A percentile compares a stretch with the other conserved stretches of the same genome.
These are phyloP conservation scores for Podabrus alpinus DNA, from an alignment of 2,888 invertebrate genomes.

Conservation along the genomic window DNA sequence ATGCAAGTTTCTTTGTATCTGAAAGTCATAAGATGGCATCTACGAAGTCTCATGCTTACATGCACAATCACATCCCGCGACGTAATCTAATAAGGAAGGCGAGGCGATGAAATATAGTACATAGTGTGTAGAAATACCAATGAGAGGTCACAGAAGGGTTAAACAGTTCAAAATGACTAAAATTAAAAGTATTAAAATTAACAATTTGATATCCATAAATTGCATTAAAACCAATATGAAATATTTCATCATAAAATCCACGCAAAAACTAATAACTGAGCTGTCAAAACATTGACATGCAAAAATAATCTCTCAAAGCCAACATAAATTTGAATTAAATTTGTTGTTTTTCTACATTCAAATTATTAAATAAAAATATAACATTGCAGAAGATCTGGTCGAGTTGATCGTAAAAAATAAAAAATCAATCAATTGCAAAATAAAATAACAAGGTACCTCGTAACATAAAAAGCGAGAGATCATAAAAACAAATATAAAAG, in stretches of 20 bases:
- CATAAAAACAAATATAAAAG: slow-evolving; percentile 30
- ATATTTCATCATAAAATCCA: not conserved
- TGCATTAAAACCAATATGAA: not conserved
- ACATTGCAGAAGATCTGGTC: not conserved
- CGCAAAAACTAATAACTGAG: not conserved
- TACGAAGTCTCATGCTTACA: too few species aligned
- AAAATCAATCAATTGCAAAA: slow-evolving; percentile 12
- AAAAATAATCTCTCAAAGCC: not conserved
- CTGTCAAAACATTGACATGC: not conserved
- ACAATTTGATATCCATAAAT: not conserved
- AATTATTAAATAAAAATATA: not conserved
- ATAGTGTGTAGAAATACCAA: not conserved
- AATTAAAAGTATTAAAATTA: not conserved
- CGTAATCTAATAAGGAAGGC: too few species aligned
- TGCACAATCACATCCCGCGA: too few species aligned
- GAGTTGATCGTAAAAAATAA: not conserved
- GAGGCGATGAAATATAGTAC: not conserved
- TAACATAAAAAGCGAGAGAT: slow-evolving; percentile 13
- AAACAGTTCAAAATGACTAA: not conserved
- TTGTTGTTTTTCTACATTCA: not conserved
- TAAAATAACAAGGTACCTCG: slow-evolving; percentile 17
- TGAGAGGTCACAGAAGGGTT: not conserved
- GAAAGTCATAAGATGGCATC: too few species aligned
- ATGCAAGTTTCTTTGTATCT: too few species aligned
- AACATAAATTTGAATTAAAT: not conserved